Percentiles rank a stretch among this genome's conserved stretches.
Conservation (phyloP, 2,797 vertebrate genomes). For the Lutjanus campechanus region DNA sequence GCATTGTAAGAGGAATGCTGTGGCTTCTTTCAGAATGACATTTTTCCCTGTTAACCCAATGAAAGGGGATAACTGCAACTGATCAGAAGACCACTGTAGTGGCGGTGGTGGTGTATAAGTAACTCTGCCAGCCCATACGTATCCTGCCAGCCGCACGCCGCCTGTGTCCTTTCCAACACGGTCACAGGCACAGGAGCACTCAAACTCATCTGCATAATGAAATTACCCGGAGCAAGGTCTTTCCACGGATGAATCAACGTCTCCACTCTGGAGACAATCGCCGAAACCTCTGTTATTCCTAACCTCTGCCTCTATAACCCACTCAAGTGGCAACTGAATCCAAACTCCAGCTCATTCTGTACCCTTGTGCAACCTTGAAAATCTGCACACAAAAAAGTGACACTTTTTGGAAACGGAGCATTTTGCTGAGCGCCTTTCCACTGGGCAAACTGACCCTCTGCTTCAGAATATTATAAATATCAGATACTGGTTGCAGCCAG, state of each 20-base stretch:
- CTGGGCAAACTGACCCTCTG: constrained; percentile 34
- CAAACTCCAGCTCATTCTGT: constrained; percentile 8
- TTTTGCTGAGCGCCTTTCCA: constrained; percentile 6
- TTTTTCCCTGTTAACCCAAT: constrained; percentile 67
- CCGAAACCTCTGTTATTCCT: constrained; percentile 50
- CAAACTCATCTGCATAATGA: constrained; percentile 72
- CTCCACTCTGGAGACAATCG: constrained; percentile 52
- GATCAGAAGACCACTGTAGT: constrained; percentile 60
- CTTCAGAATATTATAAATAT: constrained; percentile 22
- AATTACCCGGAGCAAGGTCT: constrained; percentile 69
- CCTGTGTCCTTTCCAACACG: constrained; percentile 44
- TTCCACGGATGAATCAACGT: constrained; percentile 70
- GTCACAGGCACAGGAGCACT: constrained; percentile 36
- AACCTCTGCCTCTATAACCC: constrained; percentile 52
- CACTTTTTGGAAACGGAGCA: background rate
- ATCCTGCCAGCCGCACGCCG: constrained; percentile 42
- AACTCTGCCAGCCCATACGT: constrained; percentile 36
- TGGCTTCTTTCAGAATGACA: constrained; percentile 70
- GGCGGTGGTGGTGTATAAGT: constrained; percentile 34
- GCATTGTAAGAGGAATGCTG: constrained; percentile 82
- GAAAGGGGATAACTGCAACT: constrained; percentile 70
- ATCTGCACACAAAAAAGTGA: background rate
- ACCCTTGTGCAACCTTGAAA: constrained; percentile 17
- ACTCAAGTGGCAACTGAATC: constrained; percentile 23
- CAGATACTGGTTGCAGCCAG: constrained; percentile 31